Evolutionary conservation across 1,140 invertebrate species (phyloP).

Genomic region (Neodiprion fabricii): DNA sequence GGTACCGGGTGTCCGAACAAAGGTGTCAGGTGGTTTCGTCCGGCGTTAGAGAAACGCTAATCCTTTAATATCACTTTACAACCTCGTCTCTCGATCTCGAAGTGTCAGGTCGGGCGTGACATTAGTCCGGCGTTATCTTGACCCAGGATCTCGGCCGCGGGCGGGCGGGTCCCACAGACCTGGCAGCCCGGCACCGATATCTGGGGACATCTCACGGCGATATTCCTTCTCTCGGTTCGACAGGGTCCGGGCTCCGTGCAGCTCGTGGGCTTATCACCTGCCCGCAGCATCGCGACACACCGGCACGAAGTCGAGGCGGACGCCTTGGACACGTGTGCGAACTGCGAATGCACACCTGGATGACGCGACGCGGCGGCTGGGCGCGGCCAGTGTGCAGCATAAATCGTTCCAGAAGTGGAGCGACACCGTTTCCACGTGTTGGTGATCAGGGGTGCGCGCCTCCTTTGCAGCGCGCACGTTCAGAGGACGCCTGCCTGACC

Average conservation of each 20-base stretch:
- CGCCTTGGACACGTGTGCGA: neutral
- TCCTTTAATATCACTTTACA: constrained; percentile 47
- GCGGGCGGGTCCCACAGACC: neutral
- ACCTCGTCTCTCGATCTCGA: constrained; percentile 33
- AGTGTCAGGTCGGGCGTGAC: constrained; percentile 29
- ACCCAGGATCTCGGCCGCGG: neutral
- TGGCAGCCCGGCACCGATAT: neutral
- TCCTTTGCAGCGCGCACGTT: neutral
- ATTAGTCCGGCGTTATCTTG: constrained; percentile 25
- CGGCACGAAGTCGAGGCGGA: neutral
- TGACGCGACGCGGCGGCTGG: constrained; percentile 1
- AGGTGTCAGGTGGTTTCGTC: constrained; percentile 1
- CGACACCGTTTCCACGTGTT: neutral
- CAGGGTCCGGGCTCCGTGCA: too few species aligned
- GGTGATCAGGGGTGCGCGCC: neutral
- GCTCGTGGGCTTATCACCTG: neutral
- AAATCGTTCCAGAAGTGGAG: neutral
- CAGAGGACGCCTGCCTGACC: constrained; percentile 42
- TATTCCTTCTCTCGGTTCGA: constrained; percentile 22
- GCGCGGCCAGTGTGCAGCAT: constrained; percentile 4
- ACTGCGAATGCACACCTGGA: constrained; percentile 24
- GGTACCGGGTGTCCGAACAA: constrained; percentile 7
- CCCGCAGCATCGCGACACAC: neutral
- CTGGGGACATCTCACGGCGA: constrained; percentile 35
- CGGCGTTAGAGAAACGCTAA: constrained; percentile 40